phyloP scores from a whole-genome alignment of 2,888 invertebrate species.

The Meghimatium bilineatum region DNA sequence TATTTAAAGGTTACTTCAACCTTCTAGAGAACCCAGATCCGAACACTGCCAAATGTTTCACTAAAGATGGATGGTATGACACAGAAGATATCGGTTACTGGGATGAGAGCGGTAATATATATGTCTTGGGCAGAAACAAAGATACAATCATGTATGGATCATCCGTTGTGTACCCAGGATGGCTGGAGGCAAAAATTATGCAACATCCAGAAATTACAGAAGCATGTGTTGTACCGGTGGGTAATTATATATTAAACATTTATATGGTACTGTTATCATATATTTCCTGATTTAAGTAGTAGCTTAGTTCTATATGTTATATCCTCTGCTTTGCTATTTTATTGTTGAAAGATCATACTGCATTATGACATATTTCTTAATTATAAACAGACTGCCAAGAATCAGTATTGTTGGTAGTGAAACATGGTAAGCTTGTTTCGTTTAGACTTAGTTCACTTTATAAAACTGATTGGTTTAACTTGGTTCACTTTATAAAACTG shows the following conservation, averaged over 20 bases:
- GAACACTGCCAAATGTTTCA: constrained; percentile 27
- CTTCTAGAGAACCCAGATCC: constrained; percentile 25
- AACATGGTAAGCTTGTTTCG: too few relatives aligned
- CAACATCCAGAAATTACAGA: constrained; percentile 17
- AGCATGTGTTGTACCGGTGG: constrained; percentile 15
- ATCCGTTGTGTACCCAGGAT: constrained; percentile 23
- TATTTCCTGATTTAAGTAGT: too few relatives aligned
- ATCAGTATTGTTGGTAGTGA: too few relatives aligned
- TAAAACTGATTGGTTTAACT: too few relatives aligned
- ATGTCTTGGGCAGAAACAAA: constrained; percentile 32
- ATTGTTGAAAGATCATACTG: too few relatives aligned
- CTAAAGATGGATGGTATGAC: constrained; percentile 30
- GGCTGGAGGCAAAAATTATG: constrained; percentile 26
- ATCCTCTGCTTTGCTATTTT: too few relatives aligned
- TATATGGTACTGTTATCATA: too few relatives aligned
- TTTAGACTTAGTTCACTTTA: too few relatives aligned
- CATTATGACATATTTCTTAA: too few relatives aligned
- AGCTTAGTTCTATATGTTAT: too few relatives aligned
- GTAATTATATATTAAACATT: background rate
- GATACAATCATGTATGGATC: constrained; percentile 26
- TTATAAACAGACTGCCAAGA: too few relatives aligned
- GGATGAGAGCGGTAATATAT: constrained; percentile 30
- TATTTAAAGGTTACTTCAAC: constrained; percentile 31
- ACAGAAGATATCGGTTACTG: constrained; percentile 14
- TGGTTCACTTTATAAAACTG: too few relatives aligned